phyloP scores from a whole-genome alignment of 2,113 vertebrate species.

The Oophaga pumilio region DNA sequence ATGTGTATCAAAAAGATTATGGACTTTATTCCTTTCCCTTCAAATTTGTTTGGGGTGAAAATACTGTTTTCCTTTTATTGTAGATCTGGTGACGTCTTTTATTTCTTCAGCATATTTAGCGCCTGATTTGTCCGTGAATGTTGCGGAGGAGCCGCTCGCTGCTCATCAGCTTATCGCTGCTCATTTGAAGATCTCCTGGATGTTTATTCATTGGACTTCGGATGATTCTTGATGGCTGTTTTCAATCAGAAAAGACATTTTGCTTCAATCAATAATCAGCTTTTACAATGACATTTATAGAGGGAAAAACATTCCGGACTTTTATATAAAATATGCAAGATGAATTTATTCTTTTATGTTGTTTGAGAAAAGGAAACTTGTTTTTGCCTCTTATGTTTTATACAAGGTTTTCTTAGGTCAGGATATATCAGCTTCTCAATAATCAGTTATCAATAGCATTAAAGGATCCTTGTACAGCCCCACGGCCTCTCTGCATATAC shows the following conservation, averaged over 20 bases:
- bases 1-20: too few relatives aligned
- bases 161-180: background rate
- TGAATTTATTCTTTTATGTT: background rate
- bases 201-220: conserved; percentile 22
- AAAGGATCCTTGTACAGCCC: too few relatives aligned
- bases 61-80: background rate
- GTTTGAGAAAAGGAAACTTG: background rate
- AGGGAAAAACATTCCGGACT: background rate
- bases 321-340: background rate
- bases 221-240: conserved; percentile 5
- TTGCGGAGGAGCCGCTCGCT: background rate
- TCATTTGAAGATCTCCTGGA: background rate
- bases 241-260: conserved; percentile 32
- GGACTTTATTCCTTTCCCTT: too few relatives aligned
- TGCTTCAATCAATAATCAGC: conserved; percentile 23
- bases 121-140: background rate
- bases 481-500: too few relatives aligned
- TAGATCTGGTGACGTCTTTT: background rate
- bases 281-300: conserved; percentile 9
- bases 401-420: too few relatives aligned
- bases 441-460: too few relatives aligned
- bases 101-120: background rate
- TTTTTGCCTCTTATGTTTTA: background rate
- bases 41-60: background rate
- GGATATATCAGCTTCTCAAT: too few relatives aligned